Base-by-base conservation (phyloP, 2,797 vertebrate species). In the Thaleichthys pacificus region DNA sequence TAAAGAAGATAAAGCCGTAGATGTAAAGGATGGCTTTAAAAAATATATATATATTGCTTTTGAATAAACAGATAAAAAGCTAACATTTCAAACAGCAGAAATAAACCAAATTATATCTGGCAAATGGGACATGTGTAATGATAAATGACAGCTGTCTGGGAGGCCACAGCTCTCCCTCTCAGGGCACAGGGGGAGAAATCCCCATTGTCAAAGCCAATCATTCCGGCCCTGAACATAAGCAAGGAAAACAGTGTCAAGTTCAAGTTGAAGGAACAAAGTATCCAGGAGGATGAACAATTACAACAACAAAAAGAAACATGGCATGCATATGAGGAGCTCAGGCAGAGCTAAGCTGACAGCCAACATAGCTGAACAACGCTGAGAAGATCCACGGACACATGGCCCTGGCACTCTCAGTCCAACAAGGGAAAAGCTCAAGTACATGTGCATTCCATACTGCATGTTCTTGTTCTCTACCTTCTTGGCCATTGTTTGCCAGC, bases 111-210 rank as follows among this genome's bases (percentile, higher is more conserved):
- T 89, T 82, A 91, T 76, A 78, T 77, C 69, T 76, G 64, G 81
- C 72, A 66, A 80, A 83, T 73, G 69, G 68, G 70, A 77, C 75
- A 80, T 80, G 81, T 83, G 82, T 91, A 88, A 91, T 91, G 79
- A 84, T 87, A 87, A 91, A 90, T 88, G 90, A 89, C 91, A 92
- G 90, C 88, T 92, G 89, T 89, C 89, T 88, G 80, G 89, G 78
- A 80, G 88, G 85, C 86, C 84, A 82, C 87, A 82, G 89, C 82
- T 89, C 85, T 79, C 79, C 83, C 85, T 80, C 69, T 81, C 82
- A 87, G 76, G 83, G 86, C 77, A 57, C 19, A 15, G 51, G n/a
- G 51, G 67, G 14, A 57, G 73, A 58, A 42, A 15, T 78, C 84
- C 73, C 85, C 76, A 78, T 89, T 90, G 91, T 92, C 92, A 92